Evolutionary conservation across 2,113 vertebrate species (phyloP).

Genomic region (Acanthisitta chloris): DNA sequence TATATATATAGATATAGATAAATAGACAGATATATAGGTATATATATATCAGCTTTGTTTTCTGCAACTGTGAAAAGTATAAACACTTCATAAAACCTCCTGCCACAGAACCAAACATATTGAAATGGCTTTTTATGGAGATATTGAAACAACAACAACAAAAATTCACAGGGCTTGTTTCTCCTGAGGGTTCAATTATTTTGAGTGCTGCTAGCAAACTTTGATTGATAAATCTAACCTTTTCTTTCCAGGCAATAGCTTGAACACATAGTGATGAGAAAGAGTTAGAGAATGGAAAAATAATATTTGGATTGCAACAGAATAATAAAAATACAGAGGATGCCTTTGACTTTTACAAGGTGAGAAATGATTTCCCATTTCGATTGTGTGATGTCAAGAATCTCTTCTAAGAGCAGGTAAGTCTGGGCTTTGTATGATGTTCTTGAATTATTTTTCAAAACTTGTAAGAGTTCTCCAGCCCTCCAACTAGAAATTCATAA

Average conservation of each 20-base stretch:
- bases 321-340: constrained; percentile 71
- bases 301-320: constrained; percentile 70
- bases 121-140: constrained; percentile 71
- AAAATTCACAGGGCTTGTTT: constrained; percentile 46
- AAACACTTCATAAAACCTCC: constrained; percentile 44
- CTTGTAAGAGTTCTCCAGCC: constrained; percentile 4
- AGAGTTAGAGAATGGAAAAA: constrained; percentile 68
- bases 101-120: constrained; percentile 54
- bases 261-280: constrained; percentile 72
- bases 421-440: neutral
- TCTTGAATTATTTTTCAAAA: constrained; percentile 41
- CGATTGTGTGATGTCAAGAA: constrained; percentile 40
- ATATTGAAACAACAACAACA: constrained; percentile 56
- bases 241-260: constrained; percentile 56
- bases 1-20: neutral
- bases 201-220: constrained; percentile 63
- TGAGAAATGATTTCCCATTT: constrained; percentile 65
- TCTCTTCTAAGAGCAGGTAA: constrained; percentile 15
- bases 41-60: neutral
- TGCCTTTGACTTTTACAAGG: constrained; percentile 70
- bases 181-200: constrained; percentile 74
- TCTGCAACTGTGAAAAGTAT: constrained; percentile 25
- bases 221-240: constrained; percentile 75
- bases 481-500: neutral
- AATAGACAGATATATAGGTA: neutral